Evolutionary conservation across 2,113 vertebrate genomes (phyloP).

Genomic region (Gymnorhina tibicen): DNA sequence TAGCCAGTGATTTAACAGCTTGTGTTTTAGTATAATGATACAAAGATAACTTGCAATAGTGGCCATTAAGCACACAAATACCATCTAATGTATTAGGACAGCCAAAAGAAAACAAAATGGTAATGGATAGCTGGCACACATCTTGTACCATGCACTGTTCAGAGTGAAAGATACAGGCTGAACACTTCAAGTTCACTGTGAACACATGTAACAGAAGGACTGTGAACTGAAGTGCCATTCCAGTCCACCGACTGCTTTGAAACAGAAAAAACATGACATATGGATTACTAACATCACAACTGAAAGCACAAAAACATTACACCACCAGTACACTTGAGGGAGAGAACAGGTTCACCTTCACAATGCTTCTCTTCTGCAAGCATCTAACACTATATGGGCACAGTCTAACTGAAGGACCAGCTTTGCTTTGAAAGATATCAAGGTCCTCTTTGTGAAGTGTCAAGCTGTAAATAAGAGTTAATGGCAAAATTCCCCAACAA

Average conservation of each 20-base stretch:
- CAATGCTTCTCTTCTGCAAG: not conserved
- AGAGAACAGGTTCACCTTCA: not conserved
- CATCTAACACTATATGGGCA: not conserved
- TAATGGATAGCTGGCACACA: not conserved
- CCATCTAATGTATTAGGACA: not conserved
- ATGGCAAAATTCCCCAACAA: not conserved
- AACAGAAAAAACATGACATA: not conserved
- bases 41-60: not conserved
- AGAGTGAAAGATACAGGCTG: not conserved
- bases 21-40: not conserved
- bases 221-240: not conserved
- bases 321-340: not conserved
- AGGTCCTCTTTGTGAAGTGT: not conserved
- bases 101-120: not conserved
- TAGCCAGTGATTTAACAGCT: not conserved
- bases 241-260: not conserved
- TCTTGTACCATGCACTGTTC: not conserved
- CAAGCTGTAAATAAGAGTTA: not conserved
- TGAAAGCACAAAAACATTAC: not conserved
- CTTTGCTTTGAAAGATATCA: not conserved
- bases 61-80: not conserved
- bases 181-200: not conserved
- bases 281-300: not conserved
- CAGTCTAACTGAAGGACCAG: not conserved
- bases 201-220: fast-evolving